Conservation (phyloP, 1,140 invertebrate species). For the Drosophila rufa region DNA sequence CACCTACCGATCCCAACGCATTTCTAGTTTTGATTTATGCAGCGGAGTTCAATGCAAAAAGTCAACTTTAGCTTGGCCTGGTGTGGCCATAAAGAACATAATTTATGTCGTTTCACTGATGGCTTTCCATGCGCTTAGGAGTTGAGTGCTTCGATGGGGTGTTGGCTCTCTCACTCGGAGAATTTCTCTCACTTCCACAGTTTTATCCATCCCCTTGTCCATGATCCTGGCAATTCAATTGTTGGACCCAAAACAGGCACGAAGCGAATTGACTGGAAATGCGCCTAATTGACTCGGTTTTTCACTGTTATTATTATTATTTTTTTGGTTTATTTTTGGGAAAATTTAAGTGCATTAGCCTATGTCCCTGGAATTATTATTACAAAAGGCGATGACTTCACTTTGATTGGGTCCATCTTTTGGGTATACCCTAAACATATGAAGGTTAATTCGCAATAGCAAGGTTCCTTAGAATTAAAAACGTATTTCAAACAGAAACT, state of each 20-base stretch:
- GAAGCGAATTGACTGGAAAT: constrained; percentile 56
- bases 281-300: constrained; percentile 71
- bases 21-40: constrained; percentile 73
- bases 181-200: neutral
- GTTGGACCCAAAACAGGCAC: constrained; percentile 24
- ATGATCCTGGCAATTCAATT: constrained; percentile 26
- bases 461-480: no score
- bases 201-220: constrained; percentile 11
- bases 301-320: constrained; percentile 10
- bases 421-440: constrained; percentile 16
- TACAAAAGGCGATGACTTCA: constrained; percentile 47
- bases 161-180: constrained; percentile 7
- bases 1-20: constrained; percentile 6
- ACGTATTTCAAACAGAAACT: no score
- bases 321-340: constrained; percentile 23
- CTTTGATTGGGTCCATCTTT: constrained; percentile 31
- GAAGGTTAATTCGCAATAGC: neutral
- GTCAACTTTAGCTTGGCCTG: constrained; percentile 65
- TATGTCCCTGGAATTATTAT: constrained; percentile 46
- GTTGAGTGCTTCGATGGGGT: constrained; percentile 51
- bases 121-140: constrained; percentile 55
- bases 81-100: constrained; percentile 73
- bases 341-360: constrained; percentile 62
- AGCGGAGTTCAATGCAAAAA: constrained; percentile 77
- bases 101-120: constrained; percentile 73